These are phyloP conservation scores for Ricordea florida DNA, from an alignment of 92 coral and sea anemone species.

Conservation along the genomic window DNA sequence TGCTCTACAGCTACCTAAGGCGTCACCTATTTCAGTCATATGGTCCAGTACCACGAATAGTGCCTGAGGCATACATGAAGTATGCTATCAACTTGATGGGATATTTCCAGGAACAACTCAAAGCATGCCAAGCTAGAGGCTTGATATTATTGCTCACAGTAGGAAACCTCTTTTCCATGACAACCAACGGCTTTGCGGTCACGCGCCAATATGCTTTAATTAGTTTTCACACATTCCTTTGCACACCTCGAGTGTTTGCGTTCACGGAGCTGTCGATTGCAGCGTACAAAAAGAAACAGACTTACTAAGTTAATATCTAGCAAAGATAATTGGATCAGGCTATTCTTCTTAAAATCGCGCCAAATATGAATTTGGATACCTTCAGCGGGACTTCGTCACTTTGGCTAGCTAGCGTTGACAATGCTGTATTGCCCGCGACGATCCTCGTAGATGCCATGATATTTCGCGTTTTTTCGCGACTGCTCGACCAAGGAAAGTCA, in stretches of 20 bases:
- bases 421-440: neutral
- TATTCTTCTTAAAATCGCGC: neutral
- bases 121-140: no score
- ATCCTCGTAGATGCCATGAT: neutral
- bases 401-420: neutral
- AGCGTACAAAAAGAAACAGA: neutral
- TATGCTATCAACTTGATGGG: slow-evolving; percentile 12
- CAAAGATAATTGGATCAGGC: neutral
- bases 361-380: neutral
- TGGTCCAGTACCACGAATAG: slow-evolving; percentile 29
- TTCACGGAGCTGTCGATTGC: neutral
- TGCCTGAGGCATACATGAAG: slow-evolving; percentile 28
- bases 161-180: no score
- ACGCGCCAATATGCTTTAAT: no score
- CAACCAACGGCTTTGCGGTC: no score
- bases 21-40: slow-evolving; percentile 33
- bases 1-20: slow-evolving; percentile 23
- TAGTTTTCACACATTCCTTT: neutral
- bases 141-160: no score
- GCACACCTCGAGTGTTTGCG: neutral
- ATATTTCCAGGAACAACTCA: no score
- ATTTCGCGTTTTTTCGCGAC: neutral
- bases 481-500: neutral
- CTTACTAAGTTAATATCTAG: neutral
- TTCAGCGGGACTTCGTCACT: neutral